Evolutionary conservation across 2,888 invertebrate species (phyloP), one percentile per base, ranked within the genome.

Genomic region (Meloe dianella): DNA sequence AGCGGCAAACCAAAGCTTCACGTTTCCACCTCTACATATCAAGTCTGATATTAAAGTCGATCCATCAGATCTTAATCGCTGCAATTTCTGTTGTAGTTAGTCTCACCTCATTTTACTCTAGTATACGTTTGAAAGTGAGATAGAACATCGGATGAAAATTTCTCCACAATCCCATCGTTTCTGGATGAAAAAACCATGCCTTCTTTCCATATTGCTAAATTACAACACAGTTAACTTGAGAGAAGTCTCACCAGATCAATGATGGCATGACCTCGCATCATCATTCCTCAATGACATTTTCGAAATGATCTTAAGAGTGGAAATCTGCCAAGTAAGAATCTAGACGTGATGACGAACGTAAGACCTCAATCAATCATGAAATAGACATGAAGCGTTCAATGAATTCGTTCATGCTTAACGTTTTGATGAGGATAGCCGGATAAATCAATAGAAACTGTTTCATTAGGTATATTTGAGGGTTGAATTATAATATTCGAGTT

Each of bases 1-100:
- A 77, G 77, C 72, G 75, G 74, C 71, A 76, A 78, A 77, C 77
- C 78, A 75, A 77, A 78, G 76, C 77, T 72, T 71, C 72, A 71
- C 65, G 73, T 73, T 71, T 70, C 65, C 66, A 73, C 72, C 75
- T 73, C 70, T 66, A 67, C 66, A 62, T 69, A 70, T 72, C 72
- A 62, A 64, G 67, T 67, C 73, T 68, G 68, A 74, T 74, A 75
- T 75, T 75, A 75, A 75, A 75, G 71, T 70, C 75, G 71, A 75
- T 75, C 74, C 74, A 75, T 75, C 75, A 75, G 72, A 60, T 67
- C 67, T 71, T 68, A 70, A 71, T 69, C 67, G 67, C 64, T 67
- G 20, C 61, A 63, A 63, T 69, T 64, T 62, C 62, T 63, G 60
- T 54, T 59, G 29, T 58, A 67, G 67, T 64, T 61, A 32, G 63